Evolutionary conservation across 2,888 invertebrate species (phyloP).

Genomic region (Sesamia inferens): DNA sequence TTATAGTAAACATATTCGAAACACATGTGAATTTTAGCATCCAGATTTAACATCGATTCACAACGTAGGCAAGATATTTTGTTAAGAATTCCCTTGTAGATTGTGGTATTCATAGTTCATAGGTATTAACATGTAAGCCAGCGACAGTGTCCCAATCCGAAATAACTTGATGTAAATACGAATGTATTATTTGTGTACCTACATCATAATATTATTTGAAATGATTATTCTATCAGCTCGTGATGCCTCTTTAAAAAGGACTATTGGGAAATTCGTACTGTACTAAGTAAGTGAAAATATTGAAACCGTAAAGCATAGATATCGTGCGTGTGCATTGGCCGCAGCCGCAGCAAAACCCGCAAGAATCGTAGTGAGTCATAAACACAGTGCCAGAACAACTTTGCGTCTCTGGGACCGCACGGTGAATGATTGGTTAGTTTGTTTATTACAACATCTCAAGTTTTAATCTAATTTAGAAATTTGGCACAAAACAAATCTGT

Average conservation of each 20-base stretch:
- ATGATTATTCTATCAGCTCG: background rate
- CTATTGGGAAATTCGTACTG: background rate
- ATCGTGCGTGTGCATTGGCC: background rate
- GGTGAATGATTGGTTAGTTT: background rate
- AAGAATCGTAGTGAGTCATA: constrained; percentile 12
- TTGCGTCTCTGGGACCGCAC: background rate
- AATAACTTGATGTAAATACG: no score
- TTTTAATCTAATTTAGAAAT: background rate
- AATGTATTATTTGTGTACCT: no score
- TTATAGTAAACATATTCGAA: background rate
- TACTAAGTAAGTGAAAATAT: background rate
- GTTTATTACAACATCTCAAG: background rate
- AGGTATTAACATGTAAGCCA: background rate
- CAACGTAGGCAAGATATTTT: no score
- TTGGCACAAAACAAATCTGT: background rate
- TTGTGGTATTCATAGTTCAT: background rate
- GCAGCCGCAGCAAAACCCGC: background rate
- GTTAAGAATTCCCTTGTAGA: no score
- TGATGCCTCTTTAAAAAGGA: background rate
- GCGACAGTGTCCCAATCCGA: background rate
- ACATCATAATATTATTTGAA: background rate
- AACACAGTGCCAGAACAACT: constrained; percentile 10
- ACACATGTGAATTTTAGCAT: background rate
- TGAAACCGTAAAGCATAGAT: no score
- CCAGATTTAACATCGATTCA: background rate